A percentile compares a stretch with the other conserved stretches of the same genome.
Conservation (phyloP, 2,888 invertebrate genomes). For the Amiota mariae region DNA sequence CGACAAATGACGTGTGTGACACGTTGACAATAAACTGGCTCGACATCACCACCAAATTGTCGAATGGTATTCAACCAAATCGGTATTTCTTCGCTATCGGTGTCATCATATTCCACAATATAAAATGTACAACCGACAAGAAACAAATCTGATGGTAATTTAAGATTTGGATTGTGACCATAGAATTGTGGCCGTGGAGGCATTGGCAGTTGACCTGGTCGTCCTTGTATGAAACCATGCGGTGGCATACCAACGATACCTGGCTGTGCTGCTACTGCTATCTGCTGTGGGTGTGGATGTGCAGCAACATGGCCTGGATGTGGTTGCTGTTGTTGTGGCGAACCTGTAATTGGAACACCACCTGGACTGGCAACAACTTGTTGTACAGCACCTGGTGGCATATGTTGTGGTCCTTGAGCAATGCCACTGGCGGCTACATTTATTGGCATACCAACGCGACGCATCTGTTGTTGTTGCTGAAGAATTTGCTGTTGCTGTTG, state of each 20-base stretch:
- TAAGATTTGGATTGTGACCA: conserved; percentile 93
- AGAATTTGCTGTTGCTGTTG: conserved; percentile 70
- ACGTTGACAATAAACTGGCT: conserved; percentile 85
- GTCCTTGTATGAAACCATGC: conserved; percentile 74
- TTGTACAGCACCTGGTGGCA: conserved; percentile 54
- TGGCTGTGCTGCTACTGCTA: conserved; percentile 50
- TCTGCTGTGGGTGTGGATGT: conserved; percentile 48
- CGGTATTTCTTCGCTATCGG: conserved; percentile 78
- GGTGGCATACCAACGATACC: conserved; percentile 49
- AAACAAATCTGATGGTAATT: conserved; percentile 90
- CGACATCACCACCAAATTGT: conserved; percentile 91
- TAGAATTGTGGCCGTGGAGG: conserved; percentile 85
- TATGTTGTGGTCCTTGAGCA: conserved; percentile 62
- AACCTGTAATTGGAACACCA: conserved; percentile 44
- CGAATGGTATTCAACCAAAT: conserved; percentile 83
- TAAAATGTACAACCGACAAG: conserved; percentile 94
- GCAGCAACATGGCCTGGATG: conserved; percentile 32
- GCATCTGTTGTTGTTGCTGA: conserved; percentile 71
- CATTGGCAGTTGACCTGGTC: conserved; percentile 73
- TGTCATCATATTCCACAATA: conserved; percentile 86
- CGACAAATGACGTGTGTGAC: conserved; percentile 95
- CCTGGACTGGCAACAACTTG: conserved; percentile 55
- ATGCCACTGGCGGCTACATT: conserved; percentile 54
- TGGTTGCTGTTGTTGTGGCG: conserved; percentile 69
- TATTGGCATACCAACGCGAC: conserved; percentile 67